Evolutionary conservation across 2,888 invertebrate genomes (phyloP).

Genomic region (Auanema sp.): DNA sequence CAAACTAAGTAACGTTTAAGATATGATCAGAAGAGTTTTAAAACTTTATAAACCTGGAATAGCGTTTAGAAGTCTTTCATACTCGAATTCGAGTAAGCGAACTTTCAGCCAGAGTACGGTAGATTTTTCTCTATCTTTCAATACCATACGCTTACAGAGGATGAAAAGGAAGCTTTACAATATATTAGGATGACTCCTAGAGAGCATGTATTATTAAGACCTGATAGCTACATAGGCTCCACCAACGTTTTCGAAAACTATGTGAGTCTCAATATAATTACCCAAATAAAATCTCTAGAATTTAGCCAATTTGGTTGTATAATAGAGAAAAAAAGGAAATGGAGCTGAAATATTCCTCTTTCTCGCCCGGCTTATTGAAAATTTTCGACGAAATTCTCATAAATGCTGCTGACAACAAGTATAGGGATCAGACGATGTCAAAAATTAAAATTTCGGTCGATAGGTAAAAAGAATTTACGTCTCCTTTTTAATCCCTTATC

Average conservation of each 20-base stretch:
- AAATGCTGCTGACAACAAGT: constrained; percentile 69
- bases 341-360: background rate
- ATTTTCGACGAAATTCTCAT: constrained; percentile 97
- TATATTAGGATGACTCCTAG: constrained; percentile 31
- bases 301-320: constrained; percentile 23
- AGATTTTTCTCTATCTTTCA: too few relatives aligned
- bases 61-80: too few relatives aligned
- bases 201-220: constrained; percentile 92
- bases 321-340: constrained; percentile 8
- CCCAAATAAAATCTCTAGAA: background rate
- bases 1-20: too few relatives aligned
- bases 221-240: constrained; percentile 93
- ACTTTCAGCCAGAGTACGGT: too few relatives aligned
- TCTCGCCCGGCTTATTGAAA: constrained; percentile 66
- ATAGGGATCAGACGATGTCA: constrained; percentile 38
- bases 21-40: too few relatives aligned
- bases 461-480: constrained; percentile 17
- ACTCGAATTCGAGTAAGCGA: too few relatives aligned
- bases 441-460: constrained; percentile 74
- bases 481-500: background rate
- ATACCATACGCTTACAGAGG: background rate
- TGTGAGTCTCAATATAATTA: background rate
- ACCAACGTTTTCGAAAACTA: constrained; percentile 61
- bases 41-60: too few relatives aligned
- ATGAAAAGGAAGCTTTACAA: constrained; percentile 24